Conservation (phyloP, 2,797 vertebrate genomes). For the Threskiornis aethiopicus region DNA sequence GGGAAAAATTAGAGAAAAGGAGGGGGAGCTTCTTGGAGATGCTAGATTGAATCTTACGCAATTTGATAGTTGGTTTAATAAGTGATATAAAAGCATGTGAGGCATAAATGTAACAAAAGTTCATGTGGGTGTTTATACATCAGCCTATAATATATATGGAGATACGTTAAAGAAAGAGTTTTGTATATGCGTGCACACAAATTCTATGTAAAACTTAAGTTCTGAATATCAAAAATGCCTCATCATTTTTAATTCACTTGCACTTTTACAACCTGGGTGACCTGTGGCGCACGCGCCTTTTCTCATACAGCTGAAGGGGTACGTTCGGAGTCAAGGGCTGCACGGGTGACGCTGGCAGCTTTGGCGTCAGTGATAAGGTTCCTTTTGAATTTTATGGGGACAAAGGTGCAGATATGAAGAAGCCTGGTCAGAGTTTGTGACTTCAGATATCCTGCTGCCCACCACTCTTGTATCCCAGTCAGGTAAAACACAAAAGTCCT, state of each 20-base stretch:
- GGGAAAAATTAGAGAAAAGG: background rate
- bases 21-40: background rate
- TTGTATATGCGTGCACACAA: background rate
- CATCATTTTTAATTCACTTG: background rate
- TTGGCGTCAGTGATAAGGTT: background rate
- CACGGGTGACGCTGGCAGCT: background rate
- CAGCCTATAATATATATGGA: background rate
- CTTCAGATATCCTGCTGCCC: background rate
- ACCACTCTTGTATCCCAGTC: background rate
- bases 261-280: fast-evolving
- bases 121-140: background rate
- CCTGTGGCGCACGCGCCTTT: fast-evolving
- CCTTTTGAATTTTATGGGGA: background rate
- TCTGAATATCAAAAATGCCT: background rate
- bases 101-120: background rate
- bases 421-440: fast-evolving
- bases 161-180: background rate
- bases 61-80: background rate
- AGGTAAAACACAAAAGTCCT: background rate
- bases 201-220: background rate
- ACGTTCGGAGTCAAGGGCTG: background rate
- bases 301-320: background rate
- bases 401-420: background rate
- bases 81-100: background rate
- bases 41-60: background rate